Evolutionary conservation across 2,888 invertebrate species (phyloP).

Genomic region (Drosophila picticornis): DNA sequence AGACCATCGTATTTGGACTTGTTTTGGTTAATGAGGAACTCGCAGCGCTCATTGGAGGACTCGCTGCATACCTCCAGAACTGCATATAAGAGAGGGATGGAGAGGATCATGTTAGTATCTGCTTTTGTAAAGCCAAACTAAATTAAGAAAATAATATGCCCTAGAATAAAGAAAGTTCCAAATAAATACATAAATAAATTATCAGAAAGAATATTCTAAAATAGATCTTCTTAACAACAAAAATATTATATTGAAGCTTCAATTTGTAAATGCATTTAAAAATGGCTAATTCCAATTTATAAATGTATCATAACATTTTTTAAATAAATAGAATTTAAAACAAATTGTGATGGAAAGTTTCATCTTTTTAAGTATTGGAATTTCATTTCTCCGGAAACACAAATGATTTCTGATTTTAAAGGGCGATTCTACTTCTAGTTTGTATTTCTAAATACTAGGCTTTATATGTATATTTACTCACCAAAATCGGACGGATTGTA

Average conservation of each 20-base stretch:
- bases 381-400: too few relatives aligned
- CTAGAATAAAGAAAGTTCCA: too few relatives aligned
- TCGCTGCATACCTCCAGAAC: constrained; percentile 88
- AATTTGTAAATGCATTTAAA: background rate
- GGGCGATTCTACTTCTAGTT: too few relatives aligned
- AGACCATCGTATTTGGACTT: constrained; percentile 48
- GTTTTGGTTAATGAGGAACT: constrained; percentile 86
- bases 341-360: too few relatives aligned
- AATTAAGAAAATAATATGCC: too few relatives aligned
- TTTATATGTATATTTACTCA: constrained; percentile 82
- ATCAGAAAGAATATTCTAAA: too few relatives aligned
- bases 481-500: constrained; percentile 96
- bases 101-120: background rate
- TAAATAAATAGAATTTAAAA: too few relatives aligned
- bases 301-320: background rate
- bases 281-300: background rate
- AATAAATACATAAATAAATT: too few relatives aligned
- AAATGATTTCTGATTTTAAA: background rate
- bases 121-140: background rate
- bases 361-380: too few relatives aligned
- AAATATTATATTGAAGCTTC: background rate
- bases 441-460: too few relatives aligned
- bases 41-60: constrained; percentile 65
- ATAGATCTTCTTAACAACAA: background rate
- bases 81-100: constrained; percentile 32